These are phyloP conservation scores for Macrochelys suwanniensis DNA, from an alignment of 2,797 vertebrate species.

Conservation along the genomic window DNA sequence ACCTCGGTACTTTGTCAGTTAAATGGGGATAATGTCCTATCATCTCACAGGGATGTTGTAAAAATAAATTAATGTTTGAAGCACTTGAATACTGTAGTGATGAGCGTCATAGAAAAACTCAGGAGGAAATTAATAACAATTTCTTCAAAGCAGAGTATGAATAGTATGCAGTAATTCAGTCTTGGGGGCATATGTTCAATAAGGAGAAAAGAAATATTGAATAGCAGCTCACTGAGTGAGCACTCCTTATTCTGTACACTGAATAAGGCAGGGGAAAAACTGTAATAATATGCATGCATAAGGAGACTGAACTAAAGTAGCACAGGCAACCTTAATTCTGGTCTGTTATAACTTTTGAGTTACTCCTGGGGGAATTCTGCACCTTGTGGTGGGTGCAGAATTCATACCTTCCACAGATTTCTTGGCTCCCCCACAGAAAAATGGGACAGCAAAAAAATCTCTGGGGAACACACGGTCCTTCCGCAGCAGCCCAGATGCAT, in stretches of 20 bases:
- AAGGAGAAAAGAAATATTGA: neutral
- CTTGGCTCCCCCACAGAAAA: no score
- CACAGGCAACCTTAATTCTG: neutral
- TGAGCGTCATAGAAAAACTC: neutral
- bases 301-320: neutral
- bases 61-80: neutral
- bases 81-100: neutral
- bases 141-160: neutral
- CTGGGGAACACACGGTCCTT: no score
- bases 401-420: no score
- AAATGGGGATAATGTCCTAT: no score
- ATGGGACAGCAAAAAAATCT: no score
- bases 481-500: no score
- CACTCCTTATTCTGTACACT: neutral
- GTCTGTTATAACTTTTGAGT: neutral
- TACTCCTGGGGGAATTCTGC: no score
- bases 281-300: neutral
- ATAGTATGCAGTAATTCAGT: neutral
- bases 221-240: neutral
- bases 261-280: neutral
- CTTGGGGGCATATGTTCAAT: neutral
- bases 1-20: no score
- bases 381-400: no score
- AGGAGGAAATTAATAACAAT: neutral
- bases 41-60: neutral